Evolutionary conservation across 2,797 vertebrate genomes (phyloP), one percentile per base, ranked within the genome.

Genomic region (Cossypha dichroa): DNA sequence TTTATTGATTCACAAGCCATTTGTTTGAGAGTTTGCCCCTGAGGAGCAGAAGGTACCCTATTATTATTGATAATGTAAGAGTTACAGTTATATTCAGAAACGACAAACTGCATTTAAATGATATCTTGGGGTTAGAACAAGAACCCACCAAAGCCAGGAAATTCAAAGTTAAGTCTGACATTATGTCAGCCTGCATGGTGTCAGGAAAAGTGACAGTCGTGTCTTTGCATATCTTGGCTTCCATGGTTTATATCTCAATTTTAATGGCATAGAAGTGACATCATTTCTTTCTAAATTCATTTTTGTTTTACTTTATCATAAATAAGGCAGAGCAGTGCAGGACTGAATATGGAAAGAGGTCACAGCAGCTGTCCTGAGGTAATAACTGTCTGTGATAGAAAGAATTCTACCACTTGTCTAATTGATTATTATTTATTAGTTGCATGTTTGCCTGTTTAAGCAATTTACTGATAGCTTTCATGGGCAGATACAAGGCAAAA

Each of bases 1-100:
- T 98, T 98, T 98, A 98, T 97, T 98, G 98, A 98, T 98, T 97
- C 97, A 92, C 85, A 97, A 96, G 85, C 94, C 96, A 97, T 98
- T 98, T 97, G 85, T 98, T 97, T 96, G 96, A 98, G 96, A 96
- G 96, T 96, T 96, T 97, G 91, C 94, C 97, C 97, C 95, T 80
- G 85, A 97, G 97, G 96, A 94, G 73, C 77, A 94, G 94, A 96
- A 97, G 95, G 96, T 97, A 96, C 18, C 90, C 96, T 97, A 96
- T 98, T 97, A 97, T 97, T 96, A 96, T 89, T 97, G 97, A 97
- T 97, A 97, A 97, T 97, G 91, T 97, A 98, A 96, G 94, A 97
- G 94, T 94, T 97, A 97, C 91, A 96, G 95, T 97, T 97, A 94
- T 88, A 97, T 93, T 97, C 94, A 94, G 88, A 97, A 97, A 97